Evolutionary conservation across 1,140 invertebrate genomes (phyloP).

Genomic region (Plectrocnemia conspersa): DNA sequence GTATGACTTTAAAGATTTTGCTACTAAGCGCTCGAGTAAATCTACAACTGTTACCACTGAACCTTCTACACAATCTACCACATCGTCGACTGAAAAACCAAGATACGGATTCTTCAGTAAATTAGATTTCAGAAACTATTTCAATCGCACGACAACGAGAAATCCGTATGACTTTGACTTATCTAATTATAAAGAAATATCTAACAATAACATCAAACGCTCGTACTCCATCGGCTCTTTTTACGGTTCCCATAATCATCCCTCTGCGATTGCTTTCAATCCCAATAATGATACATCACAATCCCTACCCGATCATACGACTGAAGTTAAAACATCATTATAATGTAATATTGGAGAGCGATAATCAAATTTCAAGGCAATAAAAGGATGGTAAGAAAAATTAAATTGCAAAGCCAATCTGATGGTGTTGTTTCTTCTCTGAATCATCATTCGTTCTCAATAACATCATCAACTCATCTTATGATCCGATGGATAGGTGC

Average conservation of each 20-base stretch:
- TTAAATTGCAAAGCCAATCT: constrained; percentile 3
- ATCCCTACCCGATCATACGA: constrained; percentile 13
- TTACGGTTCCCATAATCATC: constrained; percentile 35
- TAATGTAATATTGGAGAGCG: constrained; percentile 1
- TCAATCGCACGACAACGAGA: constrained; percentile 45
- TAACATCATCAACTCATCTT: constrained; percentile 2
- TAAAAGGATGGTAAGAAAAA: constrained; percentile 27
- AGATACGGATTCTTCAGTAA: constrained; percentile 45
- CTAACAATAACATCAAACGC: constrained; percentile 46
- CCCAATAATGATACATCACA: constrained; percentile 21
- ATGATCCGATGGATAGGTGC: not conserved
- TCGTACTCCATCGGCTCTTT: constrained; percentile 43
- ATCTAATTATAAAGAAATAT: constrained; percentile 39
- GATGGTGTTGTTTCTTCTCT: constrained; percentile 8
- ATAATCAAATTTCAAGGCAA: constrained; percentile 15
- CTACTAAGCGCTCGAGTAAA: constrained; percentile 38
- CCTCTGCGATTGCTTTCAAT: constrained; percentile 11
- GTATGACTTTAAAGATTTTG: constrained; percentile 53
- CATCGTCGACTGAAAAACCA: constrained; percentile 21
- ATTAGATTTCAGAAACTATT: constrained; percentile 44
- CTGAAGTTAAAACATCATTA: constrained; percentile 1
- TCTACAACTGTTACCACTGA: constrained; percentile 22
- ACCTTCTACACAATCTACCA: constrained; percentile 24
- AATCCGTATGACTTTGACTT: constrained; percentile 46
- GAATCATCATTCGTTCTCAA: constrained; percentile 5